phyloP scores from a whole-genome alignment of 2,888 invertebrate genomes.

The Catonia carolina region DNA sequence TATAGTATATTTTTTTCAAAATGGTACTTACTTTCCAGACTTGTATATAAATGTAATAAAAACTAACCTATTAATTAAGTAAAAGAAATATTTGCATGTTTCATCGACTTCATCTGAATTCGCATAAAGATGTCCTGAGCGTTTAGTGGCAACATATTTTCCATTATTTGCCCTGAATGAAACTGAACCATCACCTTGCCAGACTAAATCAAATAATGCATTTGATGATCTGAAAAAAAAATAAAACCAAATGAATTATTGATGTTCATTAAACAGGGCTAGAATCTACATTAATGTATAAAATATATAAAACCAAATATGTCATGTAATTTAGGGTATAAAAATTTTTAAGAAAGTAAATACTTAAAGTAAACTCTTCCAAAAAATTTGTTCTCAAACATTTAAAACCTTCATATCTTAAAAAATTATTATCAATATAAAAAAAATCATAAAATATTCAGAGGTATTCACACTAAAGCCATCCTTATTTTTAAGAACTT shows the following conservation, averaged over 20 bases:
- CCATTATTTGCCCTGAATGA: constrained; percentile 92
- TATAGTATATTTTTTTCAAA: too few species aligned
- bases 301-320: neutral
- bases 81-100: constrained; percentile 89
- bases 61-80: constrained; percentile 75
- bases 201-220: constrained; percentile 87
- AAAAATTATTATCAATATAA: too few species aligned
- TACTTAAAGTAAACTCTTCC: too few species aligned
- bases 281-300: neutral
- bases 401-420: too few species aligned
- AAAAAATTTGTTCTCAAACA: too few species aligned
- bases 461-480: too few species aligned
- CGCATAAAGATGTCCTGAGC: constrained; percentile 89
- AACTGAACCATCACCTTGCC: constrained; percentile 87
- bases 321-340: too few species aligned
- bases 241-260: neutral
- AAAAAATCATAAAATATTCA: too few species aligned
- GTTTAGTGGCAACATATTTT: constrained; percentile 87
- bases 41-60: too few species aligned
- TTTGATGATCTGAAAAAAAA: constrained; percentile 64
- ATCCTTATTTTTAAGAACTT: too few species aligned
- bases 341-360: too few species aligned
- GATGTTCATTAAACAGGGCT: constrained; percentile 8
- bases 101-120: constrained; percentile 76
- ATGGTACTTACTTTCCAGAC: too few species aligned